Evolutionary conservation across 2,888 invertebrate genomes (phyloP), one percentile per base, ranked within the genome.

Genomic region (Serripes groenlandicus): DNA sequence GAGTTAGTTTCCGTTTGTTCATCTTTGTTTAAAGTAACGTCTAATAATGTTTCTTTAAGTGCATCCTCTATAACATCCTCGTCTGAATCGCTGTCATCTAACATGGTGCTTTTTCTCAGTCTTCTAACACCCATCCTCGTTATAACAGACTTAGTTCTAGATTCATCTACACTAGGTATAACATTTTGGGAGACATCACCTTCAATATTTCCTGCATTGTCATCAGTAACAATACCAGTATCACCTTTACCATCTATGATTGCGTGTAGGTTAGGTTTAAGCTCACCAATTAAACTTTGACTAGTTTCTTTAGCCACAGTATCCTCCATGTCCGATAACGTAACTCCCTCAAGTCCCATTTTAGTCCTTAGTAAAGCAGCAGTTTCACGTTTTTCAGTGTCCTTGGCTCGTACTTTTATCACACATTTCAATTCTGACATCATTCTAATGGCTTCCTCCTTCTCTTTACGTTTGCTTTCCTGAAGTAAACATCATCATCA

Each of bases 341-440:
- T 21, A 15, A 26, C 11, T 23, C n/a, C 7, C 9, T 23, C n/a
- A 21, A 3, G 23, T 18, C 68, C 49, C 11, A 72, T 72, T 68
- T 79, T 71, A 21, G 77, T 68, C 66, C 81, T 89, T 23, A 81
- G 37, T n/a, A 89, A 64, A 1, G 90, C 91, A 32, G 80, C 84
- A 30, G 85, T 81, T 58, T 92, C 92, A 35, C 91, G 76, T 49
- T 81, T 88, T 28, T 89, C 89, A 23, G 85, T 87, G 34, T 92
- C 91, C 15, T 78, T 80, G 0, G 93, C 93, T 34, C 92, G 77
- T 7, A 91, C 89, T 30, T 91, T 89, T n/a, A 93, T 93, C 30
- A 93, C 93, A 28, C 90, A 86, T 76, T 90, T 91, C 60, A 93
- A 83, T 71, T 93, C 93, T 42, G 87, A 87, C 75, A 93, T 76